Conservation (phyloP, 2,113 vertebrate species). For the Heterocephalus glaber region DNA sequence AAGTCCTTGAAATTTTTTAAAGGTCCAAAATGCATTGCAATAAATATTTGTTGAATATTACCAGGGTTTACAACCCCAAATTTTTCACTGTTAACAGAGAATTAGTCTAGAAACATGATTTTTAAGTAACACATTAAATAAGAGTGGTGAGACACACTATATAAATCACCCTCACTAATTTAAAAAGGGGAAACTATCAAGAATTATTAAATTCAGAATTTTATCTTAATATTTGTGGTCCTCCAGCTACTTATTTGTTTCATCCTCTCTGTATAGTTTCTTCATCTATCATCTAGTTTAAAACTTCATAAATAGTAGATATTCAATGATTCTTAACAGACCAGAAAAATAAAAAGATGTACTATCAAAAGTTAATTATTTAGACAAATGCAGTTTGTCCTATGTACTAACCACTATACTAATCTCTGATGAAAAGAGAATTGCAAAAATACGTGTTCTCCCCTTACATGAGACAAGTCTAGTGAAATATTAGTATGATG, state of each 20-base stretch:
- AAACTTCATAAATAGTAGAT: background rate
- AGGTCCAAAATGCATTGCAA: background rate
- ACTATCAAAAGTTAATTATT: background rate
- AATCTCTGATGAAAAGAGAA: background rate
- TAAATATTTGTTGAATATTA: conserved; percentile 9
- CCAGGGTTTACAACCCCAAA: no score
- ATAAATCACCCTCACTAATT: background rate
- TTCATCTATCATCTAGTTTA: background rate
- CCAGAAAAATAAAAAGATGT: background rate
- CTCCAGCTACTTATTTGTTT: background rate
- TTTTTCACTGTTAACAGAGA: conserved; percentile 21
- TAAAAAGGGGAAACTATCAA: background rate
- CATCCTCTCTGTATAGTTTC: background rate
- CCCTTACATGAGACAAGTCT: background rate
- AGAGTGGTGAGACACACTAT: background rate
- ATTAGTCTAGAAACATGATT: background rate
- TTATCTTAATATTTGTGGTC: background rate
- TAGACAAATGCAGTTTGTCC: background rate
- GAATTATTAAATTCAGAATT: background rate
- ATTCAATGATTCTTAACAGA: background rate
- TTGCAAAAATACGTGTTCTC: background rate
- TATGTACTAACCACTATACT: background rate
- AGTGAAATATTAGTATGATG: background rate
- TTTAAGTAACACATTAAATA: background rate
- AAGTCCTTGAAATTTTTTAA: background rate